Conservation (phyloP, 1,140 invertebrate genomes). For the Drosophila gunungcola region DNA sequence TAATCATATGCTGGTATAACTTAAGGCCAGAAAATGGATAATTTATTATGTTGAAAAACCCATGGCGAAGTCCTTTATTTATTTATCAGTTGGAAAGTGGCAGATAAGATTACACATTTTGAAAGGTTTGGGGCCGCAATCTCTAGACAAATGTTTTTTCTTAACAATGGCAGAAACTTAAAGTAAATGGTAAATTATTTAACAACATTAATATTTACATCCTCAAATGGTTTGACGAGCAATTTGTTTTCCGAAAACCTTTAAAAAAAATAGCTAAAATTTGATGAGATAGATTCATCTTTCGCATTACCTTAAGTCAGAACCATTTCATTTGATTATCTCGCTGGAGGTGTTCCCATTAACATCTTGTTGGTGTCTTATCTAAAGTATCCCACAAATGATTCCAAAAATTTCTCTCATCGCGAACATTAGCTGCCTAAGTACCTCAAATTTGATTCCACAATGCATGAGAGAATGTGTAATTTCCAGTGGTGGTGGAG, state of each 20-base stretch:
- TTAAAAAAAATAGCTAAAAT: conserved; percentile 4
- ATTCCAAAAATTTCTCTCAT: conserved; percentile 46
- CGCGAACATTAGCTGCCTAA: conserved; percentile 46
- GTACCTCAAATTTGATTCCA: conserved; percentile 43
- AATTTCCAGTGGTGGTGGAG: conserved; percentile 11
- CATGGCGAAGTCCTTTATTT: neutral
- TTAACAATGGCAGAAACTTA: neutral
- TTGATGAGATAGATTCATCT: conserved; percentile 4
- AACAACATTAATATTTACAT: neutral
- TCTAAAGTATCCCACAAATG: conserved; percentile 47
- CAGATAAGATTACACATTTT: too few relatives aligned
- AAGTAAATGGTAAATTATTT: neutral
- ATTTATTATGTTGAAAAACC: neutral
- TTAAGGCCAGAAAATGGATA: neutral
- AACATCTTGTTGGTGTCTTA: conserved; percentile 28
- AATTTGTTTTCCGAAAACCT: neutral
- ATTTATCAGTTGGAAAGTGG: neutral
- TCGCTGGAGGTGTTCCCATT: conserved; percentile 15
- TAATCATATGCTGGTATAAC: neutral
- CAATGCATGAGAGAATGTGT: conserved; percentile 49
- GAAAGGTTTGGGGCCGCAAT: too few relatives aligned
- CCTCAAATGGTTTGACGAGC: too few relatives aligned
- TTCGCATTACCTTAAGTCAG: neutral
- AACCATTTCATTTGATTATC: conserved; percentile 40
- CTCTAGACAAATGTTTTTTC: too few relatives aligned